phyloP scores from a whole-genome alignment of 2,888 invertebrate species.

The Thyatira batis region DNA sequence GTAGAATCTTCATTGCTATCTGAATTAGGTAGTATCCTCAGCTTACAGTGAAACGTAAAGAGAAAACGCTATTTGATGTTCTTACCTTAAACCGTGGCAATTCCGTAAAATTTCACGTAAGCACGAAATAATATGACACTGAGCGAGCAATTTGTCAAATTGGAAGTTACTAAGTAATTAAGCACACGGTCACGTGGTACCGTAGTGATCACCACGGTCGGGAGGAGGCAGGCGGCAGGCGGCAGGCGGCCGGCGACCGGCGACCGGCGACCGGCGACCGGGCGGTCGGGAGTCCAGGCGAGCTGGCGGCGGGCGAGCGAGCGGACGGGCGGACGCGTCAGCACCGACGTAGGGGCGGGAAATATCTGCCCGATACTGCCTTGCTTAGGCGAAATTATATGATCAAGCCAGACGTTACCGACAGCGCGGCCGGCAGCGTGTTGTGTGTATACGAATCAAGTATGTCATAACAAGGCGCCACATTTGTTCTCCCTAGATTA shows the following conservation, averaged over 20 bases:
- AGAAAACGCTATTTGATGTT: conserved; percentile 25
- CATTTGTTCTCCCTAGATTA: neutral
- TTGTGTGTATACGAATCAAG: neutral
- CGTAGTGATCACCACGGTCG: conserved; percentile 9
- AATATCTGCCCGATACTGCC: conserved; percentile 37
- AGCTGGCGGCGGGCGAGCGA: conserved; percentile 12
- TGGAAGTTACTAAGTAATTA: conserved; percentile 33
- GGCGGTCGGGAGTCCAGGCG: conserved; percentile 26
- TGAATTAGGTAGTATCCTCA: conserved; percentile 42
- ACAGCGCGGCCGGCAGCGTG: neutral
- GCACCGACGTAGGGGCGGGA: conserved; percentile 45
- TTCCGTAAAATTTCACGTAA: conserved; percentile 32
- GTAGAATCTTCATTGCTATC: conserved; percentile 50
- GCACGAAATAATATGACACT: conserved; percentile 34
- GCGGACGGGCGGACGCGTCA: conserved; percentile 43
- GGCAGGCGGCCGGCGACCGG: conserved; percentile 14
- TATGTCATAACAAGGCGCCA: neutral
- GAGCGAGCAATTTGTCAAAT: conserved; percentile 35
- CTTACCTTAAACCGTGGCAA: conserved; percentile 38
- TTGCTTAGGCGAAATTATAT: conserved; percentile 11
- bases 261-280: conserved; percentile 10
- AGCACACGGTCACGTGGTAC: conserved; percentile 37
- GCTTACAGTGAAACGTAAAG: conserved; percentile 46
- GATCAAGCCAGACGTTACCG: neutral
- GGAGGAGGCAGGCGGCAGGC: conserved; percentile 16